Conservation (phyloP, 2,888 invertebrate species). For the Eristalinus sepulchralis region DNA sequence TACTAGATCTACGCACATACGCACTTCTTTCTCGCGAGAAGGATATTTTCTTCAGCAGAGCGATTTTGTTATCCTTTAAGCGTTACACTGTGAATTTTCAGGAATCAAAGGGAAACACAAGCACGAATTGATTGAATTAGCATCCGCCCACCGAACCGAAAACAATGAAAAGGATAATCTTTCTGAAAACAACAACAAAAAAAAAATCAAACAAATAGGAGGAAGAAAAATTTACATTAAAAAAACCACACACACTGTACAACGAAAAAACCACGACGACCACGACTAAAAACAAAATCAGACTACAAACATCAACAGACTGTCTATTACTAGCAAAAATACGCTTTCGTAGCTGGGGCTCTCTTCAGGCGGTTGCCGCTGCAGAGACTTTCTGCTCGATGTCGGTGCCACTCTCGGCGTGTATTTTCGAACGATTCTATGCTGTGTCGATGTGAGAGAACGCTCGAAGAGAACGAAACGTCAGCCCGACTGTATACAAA, state of each 20-base stretch:
- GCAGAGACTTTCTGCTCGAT: conserved; percentile 4
- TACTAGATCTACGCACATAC: conserved; percentile 59
- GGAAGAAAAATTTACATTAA: neutral
- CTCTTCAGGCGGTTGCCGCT: neutral
- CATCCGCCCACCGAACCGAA: neutral
- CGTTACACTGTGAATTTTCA: neutral
- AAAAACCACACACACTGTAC: conserved; percentile 48
- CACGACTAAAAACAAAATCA: conserved; percentile 66
- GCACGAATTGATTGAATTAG: no score
- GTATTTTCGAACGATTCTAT: neutral
- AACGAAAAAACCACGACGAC: conserved; percentile 44
- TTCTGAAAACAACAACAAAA: neutral
- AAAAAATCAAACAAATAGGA: neutral
- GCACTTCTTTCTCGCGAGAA: conserved; percentile 3
- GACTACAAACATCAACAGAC: conserved; percentile 72
- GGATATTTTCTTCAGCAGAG: conserved; percentile 1
- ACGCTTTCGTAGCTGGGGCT: conserved; percentile 9
- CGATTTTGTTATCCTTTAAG: neutral
- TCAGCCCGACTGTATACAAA: conserved; percentile 57
- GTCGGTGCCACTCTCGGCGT: neutral
- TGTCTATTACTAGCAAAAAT: conserved; percentile 69
- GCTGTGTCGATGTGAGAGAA: conserved; percentile 22
- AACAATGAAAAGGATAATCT: neutral
- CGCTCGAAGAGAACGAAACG: neutral
- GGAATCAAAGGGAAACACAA: neutral